These are phyloP conservation scores for Dryococelus australis DNA, from an alignment of 2,888 invertebrate genomes.

Conservation along the genomic window DNA sequence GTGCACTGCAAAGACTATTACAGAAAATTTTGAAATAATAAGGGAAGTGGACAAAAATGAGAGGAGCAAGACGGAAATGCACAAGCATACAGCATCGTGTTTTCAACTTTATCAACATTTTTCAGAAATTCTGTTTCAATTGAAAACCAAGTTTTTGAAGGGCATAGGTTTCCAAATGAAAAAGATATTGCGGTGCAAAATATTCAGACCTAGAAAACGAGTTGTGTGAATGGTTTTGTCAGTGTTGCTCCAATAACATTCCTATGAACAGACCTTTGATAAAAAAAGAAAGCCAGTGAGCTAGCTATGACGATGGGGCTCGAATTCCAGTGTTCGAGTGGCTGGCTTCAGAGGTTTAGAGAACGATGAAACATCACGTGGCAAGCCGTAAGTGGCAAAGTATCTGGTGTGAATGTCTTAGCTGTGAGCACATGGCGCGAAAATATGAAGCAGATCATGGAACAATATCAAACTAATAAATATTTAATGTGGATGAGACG, in stretches of 20 bases:
- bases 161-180: neutral
- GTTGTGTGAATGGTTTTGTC: neutral
- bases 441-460: neutral
- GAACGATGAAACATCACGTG: neutral
- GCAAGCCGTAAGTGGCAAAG: neutral
- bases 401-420: neutral
- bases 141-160: no score
- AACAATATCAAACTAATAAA: neutral
- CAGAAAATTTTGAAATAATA: no score
- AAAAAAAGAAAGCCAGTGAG: neutral
- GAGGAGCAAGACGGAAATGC: no score
- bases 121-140: no score
- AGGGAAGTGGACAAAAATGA: no score
- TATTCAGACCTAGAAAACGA: neutral
- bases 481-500: neutral
- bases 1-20: no score
- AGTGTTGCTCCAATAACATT: neutral
- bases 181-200: neutral
- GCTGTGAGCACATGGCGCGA: neutral
- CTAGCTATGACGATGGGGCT: neutral
- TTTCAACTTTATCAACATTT: no score
- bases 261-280: neutral
- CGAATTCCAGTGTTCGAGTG: neutral
- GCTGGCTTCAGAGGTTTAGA: neutral
- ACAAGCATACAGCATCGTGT: no score